A percentile compares a stretch with the other conserved stretches of the same genome.
phyloP scores from a whole-genome alignment of 2,113 vertebrate genomes.

The Macrotus californicus region DNA sequence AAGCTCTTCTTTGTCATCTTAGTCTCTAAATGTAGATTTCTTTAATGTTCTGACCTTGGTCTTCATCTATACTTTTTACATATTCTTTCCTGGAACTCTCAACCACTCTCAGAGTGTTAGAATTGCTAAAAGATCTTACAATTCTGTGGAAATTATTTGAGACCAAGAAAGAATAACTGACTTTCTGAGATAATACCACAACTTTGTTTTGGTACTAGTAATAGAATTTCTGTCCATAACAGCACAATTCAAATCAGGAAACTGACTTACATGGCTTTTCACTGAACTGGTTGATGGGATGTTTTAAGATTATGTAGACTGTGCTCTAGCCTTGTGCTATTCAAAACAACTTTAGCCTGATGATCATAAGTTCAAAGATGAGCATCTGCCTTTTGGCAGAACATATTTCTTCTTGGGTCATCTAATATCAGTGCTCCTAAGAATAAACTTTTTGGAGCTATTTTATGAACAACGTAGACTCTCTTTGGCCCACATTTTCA shows the following conservation, averaged over 20 bases:
- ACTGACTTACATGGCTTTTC: background rate
- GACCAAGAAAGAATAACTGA: background rate
- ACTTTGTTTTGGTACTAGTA: background rate
- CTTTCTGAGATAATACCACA: background rate
- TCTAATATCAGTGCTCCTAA: background rate
- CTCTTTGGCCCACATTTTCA: background rate
- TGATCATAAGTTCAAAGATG: background rate
- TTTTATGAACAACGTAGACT: conserved; percentile 26
- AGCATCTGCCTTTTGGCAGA: background rate
- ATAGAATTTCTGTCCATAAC: conserved; percentile 9
- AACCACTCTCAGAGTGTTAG: background rate
- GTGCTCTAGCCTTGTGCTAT: background rate
- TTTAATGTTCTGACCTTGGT: background rate
- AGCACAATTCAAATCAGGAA: background rate
- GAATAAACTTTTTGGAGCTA: background rate
- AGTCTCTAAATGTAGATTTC: background rate
- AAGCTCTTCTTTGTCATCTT: background rate
- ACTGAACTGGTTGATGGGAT: background rate
- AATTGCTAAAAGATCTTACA: conserved; percentile 6
- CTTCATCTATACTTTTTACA: background rate
- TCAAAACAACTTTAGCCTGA: background rate
- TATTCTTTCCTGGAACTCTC: background rate
- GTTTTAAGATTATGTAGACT: background rate
- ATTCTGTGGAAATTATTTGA: background rate
- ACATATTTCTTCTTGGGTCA: background rate